Conservation (phyloP, 1,140 invertebrate genomes). For the Bombus waltoni region DNA sequence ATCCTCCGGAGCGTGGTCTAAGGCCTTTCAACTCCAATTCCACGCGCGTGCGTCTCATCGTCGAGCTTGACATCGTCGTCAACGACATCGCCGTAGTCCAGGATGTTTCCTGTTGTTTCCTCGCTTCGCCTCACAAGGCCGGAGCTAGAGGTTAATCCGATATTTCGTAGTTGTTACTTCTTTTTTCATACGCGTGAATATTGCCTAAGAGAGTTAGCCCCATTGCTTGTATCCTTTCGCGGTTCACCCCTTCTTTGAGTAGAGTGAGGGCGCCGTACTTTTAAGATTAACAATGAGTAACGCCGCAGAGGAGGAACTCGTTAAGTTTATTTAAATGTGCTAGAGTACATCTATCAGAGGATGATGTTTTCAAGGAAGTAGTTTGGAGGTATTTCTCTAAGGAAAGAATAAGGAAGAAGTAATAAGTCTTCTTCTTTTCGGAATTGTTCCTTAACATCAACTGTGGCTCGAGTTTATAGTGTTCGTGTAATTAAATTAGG, state of each 20-base stretch:
- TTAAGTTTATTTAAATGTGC: slow-evolving; percentile 44
- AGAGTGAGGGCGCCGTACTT: slow-evolving; percentile 29
- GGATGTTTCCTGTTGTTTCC: slow-evolving; percentile 49
- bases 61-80: slow-evolving; percentile 42
- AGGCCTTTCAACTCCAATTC: slow-evolving; percentile 74
- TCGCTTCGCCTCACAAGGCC: slow-evolving; percentile 40
- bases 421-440: no score
- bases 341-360: not conserved
- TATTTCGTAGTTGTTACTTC: slow-evolving; percentile 25
- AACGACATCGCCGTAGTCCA: slow-evolving; percentile 52
- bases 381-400: not conserved
- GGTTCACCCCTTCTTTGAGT: slow-evolving; percentile 18
- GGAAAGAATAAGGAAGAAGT: not conserved
- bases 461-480: no score
- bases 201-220: not conserved
- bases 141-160: slow-evolving; percentile 43
- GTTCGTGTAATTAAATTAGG: no score
- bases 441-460: not conserved
- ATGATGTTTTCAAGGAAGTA: not conserved
- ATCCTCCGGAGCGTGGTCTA: slow-evolving; percentile 71
- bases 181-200: slow-evolving; percentile 34
- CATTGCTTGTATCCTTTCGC: slow-evolving; percentile 16
- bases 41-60: slow-evolving; percentile 69
- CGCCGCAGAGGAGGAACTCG: not conserved
- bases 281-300: not conserved